Evolutionary conservation across 2,113 vertebrate species (phyloP).

Genomic region (Chloroceryle aenea): DNA sequence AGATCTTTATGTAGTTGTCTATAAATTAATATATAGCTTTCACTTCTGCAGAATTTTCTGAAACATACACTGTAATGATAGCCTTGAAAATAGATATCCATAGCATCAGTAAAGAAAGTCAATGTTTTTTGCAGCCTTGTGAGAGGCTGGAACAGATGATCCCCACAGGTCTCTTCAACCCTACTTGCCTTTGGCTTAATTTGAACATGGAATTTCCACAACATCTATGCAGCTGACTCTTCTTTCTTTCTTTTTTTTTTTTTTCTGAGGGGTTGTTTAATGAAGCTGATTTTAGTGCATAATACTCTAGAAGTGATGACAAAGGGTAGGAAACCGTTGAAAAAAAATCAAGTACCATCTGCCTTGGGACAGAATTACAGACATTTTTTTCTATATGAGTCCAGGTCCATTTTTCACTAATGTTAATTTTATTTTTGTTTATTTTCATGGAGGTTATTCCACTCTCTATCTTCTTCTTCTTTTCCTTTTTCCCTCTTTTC

Average conservation of each 20-base stretch:
- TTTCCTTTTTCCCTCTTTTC: rapidly evolving
- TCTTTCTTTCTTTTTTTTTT: not conserved
- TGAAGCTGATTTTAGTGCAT: not conserved
- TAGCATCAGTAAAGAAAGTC: not conserved
- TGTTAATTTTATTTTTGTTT: not conserved
- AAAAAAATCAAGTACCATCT: not conserved
- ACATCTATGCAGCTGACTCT: not conserved
- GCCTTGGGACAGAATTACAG: not conserved
- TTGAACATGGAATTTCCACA: not conserved
- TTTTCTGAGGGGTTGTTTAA: not conserved
- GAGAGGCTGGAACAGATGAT: not conserved
- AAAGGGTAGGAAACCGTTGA: not conserved
- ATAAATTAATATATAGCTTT: not conserved
- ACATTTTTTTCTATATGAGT: not conserved
- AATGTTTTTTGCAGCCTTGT: not conserved
- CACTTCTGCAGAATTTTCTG: not conserved
- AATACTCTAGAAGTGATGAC: not conserved
- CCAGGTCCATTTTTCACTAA: not conserved
- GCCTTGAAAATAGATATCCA: not conserved
- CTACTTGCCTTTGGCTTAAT: not conserved
- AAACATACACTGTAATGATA: not conserved
- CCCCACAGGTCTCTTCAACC: not conserved
- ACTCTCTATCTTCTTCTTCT: not conserved
- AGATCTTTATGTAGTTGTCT: not conserved
- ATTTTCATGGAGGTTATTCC: not conserved